Evolutionary conservation across 2,113 vertebrate genomes (phyloP), one percentile per base, ranked within the genome.

Genomic region (Pipra filicauda): DNA sequence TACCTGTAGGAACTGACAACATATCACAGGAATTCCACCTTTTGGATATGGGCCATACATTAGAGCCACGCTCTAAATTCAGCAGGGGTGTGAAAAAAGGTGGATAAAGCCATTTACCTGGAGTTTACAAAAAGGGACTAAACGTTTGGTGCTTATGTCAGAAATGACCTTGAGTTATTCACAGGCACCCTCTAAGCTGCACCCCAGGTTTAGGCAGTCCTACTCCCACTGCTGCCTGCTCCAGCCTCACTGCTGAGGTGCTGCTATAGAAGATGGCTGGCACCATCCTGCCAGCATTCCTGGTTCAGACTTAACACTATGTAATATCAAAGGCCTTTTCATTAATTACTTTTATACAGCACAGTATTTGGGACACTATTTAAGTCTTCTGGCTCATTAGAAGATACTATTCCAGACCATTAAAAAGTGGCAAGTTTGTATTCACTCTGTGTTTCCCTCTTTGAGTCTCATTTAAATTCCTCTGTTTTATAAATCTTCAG

Each of bases 201-300:
- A 28, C 7, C 71, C 43, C 92, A 64, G 33, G 3, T 15, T 39
- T 14, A 15, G 16, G 48, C 2, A 39, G 8, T 12, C 22, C 37
- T 30, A 8, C 30, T 70, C 23, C 24, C 19, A 4, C 3, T 4
- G 20, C 67, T 3, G 5, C 76, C 72, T 22, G 49, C 69, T 54
- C 24, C 69, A 46, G 31, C n/a, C 75, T 69, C 5, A 4, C 62
- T 26, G 59, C 30, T 12, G 66, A 35, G 37, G 52, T 1, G 23
- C 55, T 76, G 67, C 69, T 81, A 73, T 65, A 58, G 64, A 74
- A 70, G 19, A 61, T 12, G 30, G 55, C 71, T 83, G 75, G 62
- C 67, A 69, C 75, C 52, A 54, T 5, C 39, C 37, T 0, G 0
- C 39, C 4, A 0, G 0, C 4, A 3, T 28, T 88, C 65, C 7